These are phyloP conservation scores for Arothron firmamentum DNA, from an alignment of 2,113 vertebrate species.

Conservation along the genomic window DNA sequence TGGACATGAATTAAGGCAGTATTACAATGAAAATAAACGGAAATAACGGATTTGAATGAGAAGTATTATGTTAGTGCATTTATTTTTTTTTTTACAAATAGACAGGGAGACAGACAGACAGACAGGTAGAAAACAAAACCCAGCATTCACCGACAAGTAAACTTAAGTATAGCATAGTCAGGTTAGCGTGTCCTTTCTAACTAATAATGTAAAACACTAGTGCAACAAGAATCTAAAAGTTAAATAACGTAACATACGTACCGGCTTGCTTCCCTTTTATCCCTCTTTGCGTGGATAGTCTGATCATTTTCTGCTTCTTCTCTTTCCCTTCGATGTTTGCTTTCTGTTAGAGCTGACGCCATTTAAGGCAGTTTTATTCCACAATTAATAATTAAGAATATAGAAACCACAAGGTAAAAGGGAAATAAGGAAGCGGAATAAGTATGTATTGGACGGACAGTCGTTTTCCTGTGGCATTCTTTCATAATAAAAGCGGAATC, in stretches of 20 bases:
- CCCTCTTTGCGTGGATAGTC: not conserved
- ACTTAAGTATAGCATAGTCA: not conserved
- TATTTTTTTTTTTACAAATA: no score
- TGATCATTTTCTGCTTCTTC: not conserved
- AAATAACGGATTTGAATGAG: no score
- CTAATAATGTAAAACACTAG: not conserved
- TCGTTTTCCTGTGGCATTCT: not conserved
- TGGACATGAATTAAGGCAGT: no score
- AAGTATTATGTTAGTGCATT: no score
- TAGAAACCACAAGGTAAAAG: not conserved
- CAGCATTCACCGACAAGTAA: not conserved
- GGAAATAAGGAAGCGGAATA: not conserved
- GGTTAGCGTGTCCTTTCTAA: no score
- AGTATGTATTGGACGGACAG: no score
- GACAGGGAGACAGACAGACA: no score
- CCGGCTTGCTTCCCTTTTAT: constrained; percentile 16
- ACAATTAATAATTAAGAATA: no score
- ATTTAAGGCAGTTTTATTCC: not conserved
- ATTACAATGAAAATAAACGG: no score
- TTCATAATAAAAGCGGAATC: constrained; percentile 21
- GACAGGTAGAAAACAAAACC: not conserved
- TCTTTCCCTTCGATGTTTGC: constrained; percentile 5
- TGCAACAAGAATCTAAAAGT: not conserved
- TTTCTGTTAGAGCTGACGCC: not conserved
- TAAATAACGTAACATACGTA: not conserved